Conservation (phyloP, 2,797 vertebrate genomes). For the Betta splendens region DNA sequence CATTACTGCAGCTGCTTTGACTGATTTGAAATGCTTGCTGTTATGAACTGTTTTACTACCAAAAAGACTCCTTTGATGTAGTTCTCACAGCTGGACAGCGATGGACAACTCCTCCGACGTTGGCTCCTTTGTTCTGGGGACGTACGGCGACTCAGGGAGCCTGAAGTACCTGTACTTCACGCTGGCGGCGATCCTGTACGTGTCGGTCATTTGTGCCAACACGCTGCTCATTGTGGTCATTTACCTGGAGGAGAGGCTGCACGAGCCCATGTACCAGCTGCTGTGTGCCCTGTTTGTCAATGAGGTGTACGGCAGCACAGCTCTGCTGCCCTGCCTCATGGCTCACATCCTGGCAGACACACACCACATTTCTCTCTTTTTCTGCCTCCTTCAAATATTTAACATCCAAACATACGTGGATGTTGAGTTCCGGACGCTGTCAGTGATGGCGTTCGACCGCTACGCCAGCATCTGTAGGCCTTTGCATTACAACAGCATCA, state of each 20-base stretch:
- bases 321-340: slow-evolving; percentile 37
- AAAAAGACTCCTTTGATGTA: no score
- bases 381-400: slow-evolving; percentile 59
- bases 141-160: slow-evolving; percentile 6
- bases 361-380: slow-evolving; percentile 34
- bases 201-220: slow-evolving; percentile 14
- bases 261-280: slow-evolving; percentile 55
- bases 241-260: slow-evolving; percentile 35
- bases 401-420: slow-evolving; percentile 49
- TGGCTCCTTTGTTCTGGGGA: slow-evolving; percentile 40
- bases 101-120: slow-evolving; percentile 53
- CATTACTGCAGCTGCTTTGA: no score
- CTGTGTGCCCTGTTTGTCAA: slow-evolving; percentile 43
- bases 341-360: slow-evolving; percentile 35
- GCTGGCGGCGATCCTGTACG: slow-evolving; percentile 7
- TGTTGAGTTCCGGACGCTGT: slow-evolving; percentile 56
- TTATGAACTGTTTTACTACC: no score
- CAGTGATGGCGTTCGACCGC: slow-evolving; percentile 60
- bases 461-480: slow-evolving; percentile 50
- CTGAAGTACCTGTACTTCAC: slow-evolving; percentile 25
- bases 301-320: slow-evolving; percentile 54
- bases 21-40: no score
- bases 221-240: slow-evolving; percentile 35
- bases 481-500: slow-evolving; percentile 36
- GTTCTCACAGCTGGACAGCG: no score